phyloP scores from a whole-genome alignment of 2,888 invertebrate species.

The Sabellastarte sp. region DNA sequence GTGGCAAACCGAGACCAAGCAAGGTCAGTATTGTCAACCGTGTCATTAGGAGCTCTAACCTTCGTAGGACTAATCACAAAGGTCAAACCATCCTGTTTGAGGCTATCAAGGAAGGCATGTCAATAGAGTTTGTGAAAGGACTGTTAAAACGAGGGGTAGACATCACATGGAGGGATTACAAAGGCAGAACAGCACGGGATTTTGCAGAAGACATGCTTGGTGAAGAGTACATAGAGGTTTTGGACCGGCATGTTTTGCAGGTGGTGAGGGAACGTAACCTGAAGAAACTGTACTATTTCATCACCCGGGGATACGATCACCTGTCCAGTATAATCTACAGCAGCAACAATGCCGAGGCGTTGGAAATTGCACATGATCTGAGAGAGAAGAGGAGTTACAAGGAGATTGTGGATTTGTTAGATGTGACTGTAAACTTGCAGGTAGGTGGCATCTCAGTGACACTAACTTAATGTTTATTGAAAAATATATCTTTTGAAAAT shows the following conservation, averaged over 20 bases:
- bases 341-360: neutral
- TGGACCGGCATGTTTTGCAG: slow-evolving; percentile 14
- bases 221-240: slow-evolving; percentile 7
- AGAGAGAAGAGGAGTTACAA: slow-evolving; percentile 1
- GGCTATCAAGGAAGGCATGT: slow-evolving; percentile 34
- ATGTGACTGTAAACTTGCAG: slow-evolving; percentile 11
- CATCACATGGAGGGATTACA: slow-evolving; percentile 11
- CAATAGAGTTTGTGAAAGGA: slow-evolving; percentile 22
- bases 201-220: slow-evolving; percentile 6
- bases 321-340: neutral
- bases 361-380: neutral
- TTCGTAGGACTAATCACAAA: slow-evolving; percentile 34
- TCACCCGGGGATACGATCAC: slow-evolving; percentile 9
- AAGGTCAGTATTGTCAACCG: slow-evolving; percentile 38
- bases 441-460: too few species aligned
- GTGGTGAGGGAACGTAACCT: slow-evolving; percentile 5
- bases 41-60: slow-evolving; percentile 40
- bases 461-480: too few species aligned
- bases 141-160: slow-evolving; percentile 10
- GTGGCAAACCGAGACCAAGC: slow-evolving; percentile 33
- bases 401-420: slow-evolving; percentile 7
- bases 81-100: slow-evolving; percentile 45
- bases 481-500: too few species aligned
- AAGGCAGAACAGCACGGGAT: slow-evolving; percentile 15
- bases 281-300: slow-evolving; percentile 5